Conservation (phyloP, 37 sponge, comb jelly and placozoan species). For the Tethya wilhelma region DNA sequence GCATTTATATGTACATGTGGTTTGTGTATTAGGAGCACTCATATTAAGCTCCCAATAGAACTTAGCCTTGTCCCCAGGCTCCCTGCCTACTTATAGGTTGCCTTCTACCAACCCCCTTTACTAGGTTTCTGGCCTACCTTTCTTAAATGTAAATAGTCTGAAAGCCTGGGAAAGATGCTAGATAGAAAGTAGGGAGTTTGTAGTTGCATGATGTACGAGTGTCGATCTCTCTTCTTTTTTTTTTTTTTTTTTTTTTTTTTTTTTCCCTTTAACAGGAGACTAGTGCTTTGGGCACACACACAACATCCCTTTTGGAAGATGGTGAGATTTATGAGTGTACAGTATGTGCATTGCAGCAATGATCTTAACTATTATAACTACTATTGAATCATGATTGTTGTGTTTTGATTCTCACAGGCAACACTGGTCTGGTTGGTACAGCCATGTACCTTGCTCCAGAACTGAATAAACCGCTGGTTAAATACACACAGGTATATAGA, state of each 20-base stretch:
- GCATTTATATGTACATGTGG: too few species aligned
- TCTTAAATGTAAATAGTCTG: too few species aligned
- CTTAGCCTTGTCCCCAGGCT: too few species aligned
- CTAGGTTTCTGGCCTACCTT: too few species aligned
- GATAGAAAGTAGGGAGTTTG: too few species aligned
- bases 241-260: neutral
- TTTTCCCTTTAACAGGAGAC: neutral
- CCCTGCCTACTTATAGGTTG: too few species aligned
- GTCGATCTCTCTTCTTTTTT: neutral
- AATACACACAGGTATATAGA: conserved; percentile 72
- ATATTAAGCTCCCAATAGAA: too few species aligned
- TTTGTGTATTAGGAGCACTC: too few species aligned
- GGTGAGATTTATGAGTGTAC: too few species aligned
- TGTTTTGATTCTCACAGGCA: neutral
- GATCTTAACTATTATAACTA: neutral
- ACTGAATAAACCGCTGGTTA: conserved; percentile 27
- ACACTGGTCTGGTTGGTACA: conserved; percentile 84
- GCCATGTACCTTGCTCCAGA: conserved; percentile 84
- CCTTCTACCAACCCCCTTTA: too few species aligned
- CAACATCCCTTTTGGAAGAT: neutral
- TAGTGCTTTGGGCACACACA: neutral
- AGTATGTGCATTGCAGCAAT: neutral
- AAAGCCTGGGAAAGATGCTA: too few species aligned
- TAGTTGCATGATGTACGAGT: too few species aligned
- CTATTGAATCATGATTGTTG: neutral